These are phyloP conservation scores for Mormyrus proboscirostris DNA, from an alignment of 2,797 vertebrate species.

Conservation along the genomic window DNA sequence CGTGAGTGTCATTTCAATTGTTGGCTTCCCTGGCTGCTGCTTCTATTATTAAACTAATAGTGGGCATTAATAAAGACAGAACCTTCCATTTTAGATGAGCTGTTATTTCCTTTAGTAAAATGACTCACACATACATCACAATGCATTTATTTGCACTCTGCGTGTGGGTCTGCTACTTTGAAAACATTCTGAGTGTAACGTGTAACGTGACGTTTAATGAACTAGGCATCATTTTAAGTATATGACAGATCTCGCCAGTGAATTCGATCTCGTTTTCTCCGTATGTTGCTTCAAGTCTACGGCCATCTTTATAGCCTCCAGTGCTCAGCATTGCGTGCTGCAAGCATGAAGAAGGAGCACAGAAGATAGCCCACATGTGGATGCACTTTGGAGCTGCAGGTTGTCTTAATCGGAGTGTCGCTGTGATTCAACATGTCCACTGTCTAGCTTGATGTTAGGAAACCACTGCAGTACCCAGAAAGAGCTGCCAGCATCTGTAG, in stretches of 20 bases:
- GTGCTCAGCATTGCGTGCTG: neutral
- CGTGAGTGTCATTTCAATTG: neutral
- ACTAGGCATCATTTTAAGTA: neutral
- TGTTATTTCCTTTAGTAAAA: neutral
- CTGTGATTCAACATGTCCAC: neutral
- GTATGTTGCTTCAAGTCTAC: neutral
- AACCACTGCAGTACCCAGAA: neutral
- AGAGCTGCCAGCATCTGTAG: neutral
- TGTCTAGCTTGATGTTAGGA: neutral
- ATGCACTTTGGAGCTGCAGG: neutral
- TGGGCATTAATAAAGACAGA: neutral
- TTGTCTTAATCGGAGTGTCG: neutral
- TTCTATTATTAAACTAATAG: neutral
- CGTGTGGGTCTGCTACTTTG: neutral
- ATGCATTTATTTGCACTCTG: neutral
- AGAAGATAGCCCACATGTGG: neutral
- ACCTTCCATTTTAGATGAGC: neutral
- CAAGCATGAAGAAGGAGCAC: neutral
- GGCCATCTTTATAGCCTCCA: neutral
- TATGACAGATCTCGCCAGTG: neutral
- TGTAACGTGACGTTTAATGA: neutral
- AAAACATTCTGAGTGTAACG: neutral
- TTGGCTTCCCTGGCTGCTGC: neutral
- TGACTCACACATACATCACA: neutral
- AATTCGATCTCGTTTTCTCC: neutral